phyloP scores from a whole-genome alignment of 2,797 vertebrate species.

The Trematomus bernacchii region DNA sequence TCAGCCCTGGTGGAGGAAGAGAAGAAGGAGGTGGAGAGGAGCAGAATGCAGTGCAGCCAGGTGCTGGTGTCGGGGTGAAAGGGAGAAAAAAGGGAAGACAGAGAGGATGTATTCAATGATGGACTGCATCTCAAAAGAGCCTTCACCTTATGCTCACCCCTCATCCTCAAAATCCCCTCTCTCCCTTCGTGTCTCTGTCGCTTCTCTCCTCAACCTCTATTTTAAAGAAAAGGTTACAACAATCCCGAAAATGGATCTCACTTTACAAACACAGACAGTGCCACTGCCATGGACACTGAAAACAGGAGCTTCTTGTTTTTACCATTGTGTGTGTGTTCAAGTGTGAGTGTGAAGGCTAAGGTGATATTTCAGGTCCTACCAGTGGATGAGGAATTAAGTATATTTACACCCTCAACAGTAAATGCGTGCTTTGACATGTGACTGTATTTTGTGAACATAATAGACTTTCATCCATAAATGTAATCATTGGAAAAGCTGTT shows the following conservation, averaged over 20 bases:
- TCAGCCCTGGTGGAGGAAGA: conserved; percentile 63
- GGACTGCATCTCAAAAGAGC: conserved; percentile 68
- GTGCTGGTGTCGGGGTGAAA: conserved; percentile 65
- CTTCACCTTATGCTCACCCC: conserved; percentile 73
- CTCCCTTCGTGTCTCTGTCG: conserved; percentile 10
- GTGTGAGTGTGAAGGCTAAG: conserved; percentile 44
- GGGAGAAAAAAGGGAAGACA: conserved; percentile 22
- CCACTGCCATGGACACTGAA: conserved; percentile 18
- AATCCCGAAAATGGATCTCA: conserved; percentile 36
- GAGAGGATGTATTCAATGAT: conserved; percentile 63
- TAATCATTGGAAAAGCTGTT: conserved; percentile 37
- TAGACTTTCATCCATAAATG: conserved; percentile 16
- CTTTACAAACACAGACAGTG: conserved; percentile 42
- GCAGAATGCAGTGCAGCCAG: conserved; percentile 72
- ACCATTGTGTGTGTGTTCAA: conserved; percentile 38
- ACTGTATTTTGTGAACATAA: conserved; percentile 23
- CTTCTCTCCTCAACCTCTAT: conserved; percentile 53
- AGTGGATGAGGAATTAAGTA: conserved; percentile 35
- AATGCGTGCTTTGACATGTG: conserved; percentile 28
- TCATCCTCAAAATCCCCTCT: conserved; percentile 51
- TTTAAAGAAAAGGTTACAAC: conserved; percentile 37
- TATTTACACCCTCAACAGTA: conserved; percentile 13
- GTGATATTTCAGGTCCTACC: conserved; percentile 61
- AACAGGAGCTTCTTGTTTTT: conserved; percentile 52
- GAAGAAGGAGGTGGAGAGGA: conserved; percentile 63